Base-by-base conservation (phyloP, 2,888 invertebrate genomes). In the Tuberolachnus salignus region DNA sequence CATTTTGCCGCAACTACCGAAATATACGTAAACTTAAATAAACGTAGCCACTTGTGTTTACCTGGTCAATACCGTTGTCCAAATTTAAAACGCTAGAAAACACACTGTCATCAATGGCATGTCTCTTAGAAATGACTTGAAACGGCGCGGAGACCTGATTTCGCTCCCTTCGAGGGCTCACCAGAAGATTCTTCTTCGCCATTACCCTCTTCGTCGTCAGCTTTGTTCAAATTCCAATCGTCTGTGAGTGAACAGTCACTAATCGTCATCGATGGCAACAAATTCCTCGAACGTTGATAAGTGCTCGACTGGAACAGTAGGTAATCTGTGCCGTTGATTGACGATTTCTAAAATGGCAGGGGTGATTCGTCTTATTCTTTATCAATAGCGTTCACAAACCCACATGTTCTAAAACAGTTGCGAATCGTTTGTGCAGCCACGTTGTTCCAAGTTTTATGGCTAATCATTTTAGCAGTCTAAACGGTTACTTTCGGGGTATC, bases 241-340 rank as follows among this genome's bases (percentile, higher is more conserved):
- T 57, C 23, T 1, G 1, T 57, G n/a, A 57, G 3, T 13, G 23
- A 11, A 57, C 57, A 57, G 57, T 23, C 57, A 57, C n/a, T n/a
- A 51, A 51, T 51, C n/a, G 16, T 16, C n/a, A 16, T 51, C 51
- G 6, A 51, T 51, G 16, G n/a, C 16, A 57, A 57, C 23, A 21
- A 23, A 23, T 23, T 21, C 23, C 1, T 13, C 21, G 23, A 57
- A 57, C 57, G 57, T 57, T 57, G 23, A 57, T 57, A 23, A 57
- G 3, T 57, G 14, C 57, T 57, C 57, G 57, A 57, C 57, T 57
- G 57, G 23, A 57, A 57, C 57, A 57, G 23, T 57, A 57, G 14
- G 23, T 57, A 57, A 23, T 57, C 57, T 57, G 13, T 13, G 6
- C 23, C 57, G 23, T 23, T 23, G 11, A 57, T 9, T 57, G 23